phyloP scores from a whole-genome alignment of 2,888 invertebrate species.

The Dolichopus griseipennis region DNA sequence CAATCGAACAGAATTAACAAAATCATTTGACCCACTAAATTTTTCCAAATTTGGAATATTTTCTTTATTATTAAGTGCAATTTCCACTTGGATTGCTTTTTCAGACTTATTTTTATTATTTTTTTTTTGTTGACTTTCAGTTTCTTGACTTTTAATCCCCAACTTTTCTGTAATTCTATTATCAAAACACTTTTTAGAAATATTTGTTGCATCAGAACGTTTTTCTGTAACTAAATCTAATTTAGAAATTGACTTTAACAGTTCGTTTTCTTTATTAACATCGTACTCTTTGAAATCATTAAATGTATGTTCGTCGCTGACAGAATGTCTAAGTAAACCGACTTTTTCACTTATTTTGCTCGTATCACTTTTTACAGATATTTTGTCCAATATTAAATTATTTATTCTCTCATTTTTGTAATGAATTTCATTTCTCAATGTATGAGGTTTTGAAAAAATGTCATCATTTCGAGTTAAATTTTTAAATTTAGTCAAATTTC shows the following conservation, averaged over 20 bases:
- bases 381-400: background rate
- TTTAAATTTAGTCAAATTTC: background rate
- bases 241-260: conserved; percentile 21
- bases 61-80: background rate
- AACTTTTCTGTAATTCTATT: background rate
- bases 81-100: conserved; percentile 22
- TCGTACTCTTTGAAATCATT: conserved; percentile 25
- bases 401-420: background rate
- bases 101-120: conserved; percentile 18
- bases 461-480: background rate
- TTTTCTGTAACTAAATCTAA: conserved; percentile 3
- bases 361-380: background rate
- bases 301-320: conserved; percentile 27
- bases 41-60: background rate
- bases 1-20: too few species aligned
- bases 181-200: conserved; percentile 9
- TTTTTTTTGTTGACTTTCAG: conserved; percentile 2
- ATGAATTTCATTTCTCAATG: background rate
- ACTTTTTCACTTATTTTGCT: conserved; percentile 27
- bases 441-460: background rate
- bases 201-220: background rate
- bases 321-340: conserved; percentile 29
- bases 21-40: background rate
- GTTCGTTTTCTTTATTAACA: conserved; percentile 28
- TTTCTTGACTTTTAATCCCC: conserved; percentile 4